These are phyloP conservation scores for Lontra canadensis DNA, from an alignment of 2,113 vertebrate species.

Conservation along the genomic window DNA sequence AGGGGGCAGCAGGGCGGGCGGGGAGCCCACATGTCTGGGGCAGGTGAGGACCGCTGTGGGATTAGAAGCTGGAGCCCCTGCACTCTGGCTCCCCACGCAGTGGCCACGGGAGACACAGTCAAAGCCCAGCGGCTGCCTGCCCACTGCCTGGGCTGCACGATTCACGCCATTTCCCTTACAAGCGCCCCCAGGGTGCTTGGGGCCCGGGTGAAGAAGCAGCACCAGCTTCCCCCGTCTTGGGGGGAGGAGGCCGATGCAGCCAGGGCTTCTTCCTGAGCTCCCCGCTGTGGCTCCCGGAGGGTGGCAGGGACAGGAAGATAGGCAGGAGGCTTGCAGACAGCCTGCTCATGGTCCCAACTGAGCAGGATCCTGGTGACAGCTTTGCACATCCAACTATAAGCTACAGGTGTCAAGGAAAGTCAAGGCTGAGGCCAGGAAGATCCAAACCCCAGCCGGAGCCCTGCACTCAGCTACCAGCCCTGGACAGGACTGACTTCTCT, in stretches of 20 bases:
- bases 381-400: background rate
- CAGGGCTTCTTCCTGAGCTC: too few relatives aligned
- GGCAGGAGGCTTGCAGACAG: background rate
- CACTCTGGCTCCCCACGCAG: fast-evolving
- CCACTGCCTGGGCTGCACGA: background rate
- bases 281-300: fast-evolving
- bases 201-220: too few relatives aligned
- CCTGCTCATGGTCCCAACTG: background rate
- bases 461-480: background rate
- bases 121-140: background rate
- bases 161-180: background rate
- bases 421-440: background rate
- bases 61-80: background rate
- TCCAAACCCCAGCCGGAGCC: too few relatives aligned
- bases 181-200: background rate
- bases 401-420: background rate
- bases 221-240: fast-evolving
- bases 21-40: background rate
- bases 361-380: background rate
- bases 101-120: background rate
- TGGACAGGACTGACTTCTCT: background rate
- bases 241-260: background rate
- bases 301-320: background rate
- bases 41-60: background rate
- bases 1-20: background rate